Evolutionary conservation across 2,797 vertebrate genomes (phyloP), one percentile per base, ranked within the genome.

Genomic region (Enteromius fasciolatus): DNA sequence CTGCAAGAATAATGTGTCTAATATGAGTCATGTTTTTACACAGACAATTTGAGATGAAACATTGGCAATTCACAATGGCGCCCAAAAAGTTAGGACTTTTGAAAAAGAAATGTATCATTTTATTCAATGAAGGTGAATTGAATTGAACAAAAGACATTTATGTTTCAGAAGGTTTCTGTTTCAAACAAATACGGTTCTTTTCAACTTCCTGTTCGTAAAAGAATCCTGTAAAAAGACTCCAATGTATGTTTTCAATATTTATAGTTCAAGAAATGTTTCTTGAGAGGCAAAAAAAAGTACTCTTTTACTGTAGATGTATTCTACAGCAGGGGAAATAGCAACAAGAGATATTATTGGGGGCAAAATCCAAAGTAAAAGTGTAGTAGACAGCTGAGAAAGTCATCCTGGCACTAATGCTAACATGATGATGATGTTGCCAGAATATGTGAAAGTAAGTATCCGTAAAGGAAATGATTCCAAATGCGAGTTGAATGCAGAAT

Each of bases 1-100:
- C 69, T 85, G 74, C 48, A 84, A 82, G 72, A 83, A 86, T 84
- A 86, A 88, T 23, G 3, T 23, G 54, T 23, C 54, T 57, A 57
- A 57, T 86, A 86, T 80, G 9, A 84, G 66, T 87, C 85, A 84
- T 77, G 68, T 86, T 78, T 80, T 78, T 44, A 48, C 54, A 52
- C 44, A 12, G 28, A 18, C 59, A 9, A 74, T 81, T 52, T 48
- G 18, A 50, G 39, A 72, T 18, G 31, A 46, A 52, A 20, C 4
- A 4, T 59, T 63, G 81, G 46, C 52, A 70, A 57, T 69, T 59
- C 20, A 33, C 6, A 61, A 20, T 50, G 17, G 4, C n/a, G 20
- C 20, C 52, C 46, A 73, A 33, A 52, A 12, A 33, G 48, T 6
- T 33, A 0, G 2, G 17, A 20, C 5, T 72, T 72, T 50, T 31